Evolutionary conservation across 2,888 invertebrate species (phyloP).

Genomic region (Drosophila multiciliata): DNA sequence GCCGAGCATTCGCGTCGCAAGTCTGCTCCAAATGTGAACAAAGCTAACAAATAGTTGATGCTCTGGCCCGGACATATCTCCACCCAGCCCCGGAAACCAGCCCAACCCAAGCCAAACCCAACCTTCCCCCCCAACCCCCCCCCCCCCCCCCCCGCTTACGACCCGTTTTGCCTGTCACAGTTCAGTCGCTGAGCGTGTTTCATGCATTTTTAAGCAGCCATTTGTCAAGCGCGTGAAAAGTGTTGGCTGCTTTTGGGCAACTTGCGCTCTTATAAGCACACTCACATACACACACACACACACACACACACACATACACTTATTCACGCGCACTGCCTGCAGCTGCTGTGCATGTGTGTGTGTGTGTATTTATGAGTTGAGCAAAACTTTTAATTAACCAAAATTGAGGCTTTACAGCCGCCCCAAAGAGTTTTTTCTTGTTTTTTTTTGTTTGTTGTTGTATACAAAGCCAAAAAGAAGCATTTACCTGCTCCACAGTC

Average conservation of each 20-base stretch:
- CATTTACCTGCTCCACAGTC: conserved; percentile 37
- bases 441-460: neutral
- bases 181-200: conserved; percentile 50
- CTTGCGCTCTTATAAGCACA: conserved; percentile 7
- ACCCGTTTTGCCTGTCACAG: conserved; percentile 20
- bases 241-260: conserved; percentile 54
- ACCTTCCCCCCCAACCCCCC: neutral
- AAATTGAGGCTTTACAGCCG: conserved; percentile 54
- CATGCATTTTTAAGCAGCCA: conserved; percentile 75
- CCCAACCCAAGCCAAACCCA: neutral
- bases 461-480: conserved; percentile 33
- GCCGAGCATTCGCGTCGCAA: conserved; percentile 19
- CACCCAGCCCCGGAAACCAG: neutral
- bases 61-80: conserved; percentile 16
- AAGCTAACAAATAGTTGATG: conserved; percentile 57
- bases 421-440: conserved; percentile 47
- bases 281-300: conserved; percentile 7
- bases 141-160: neutral
- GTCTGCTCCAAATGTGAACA: conserved; percentile 35
- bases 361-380: conserved; percentile 40
- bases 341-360: conserved; percentile 11
- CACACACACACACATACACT: conserved; percentile 9
- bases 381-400: conserved; percentile 68
- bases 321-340: conserved; percentile 12
- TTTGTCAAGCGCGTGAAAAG: conserved; percentile 67